Base-by-base conservation (phyloP, 2,888 invertebrate species). In the Sepiola atlantica region DNA sequence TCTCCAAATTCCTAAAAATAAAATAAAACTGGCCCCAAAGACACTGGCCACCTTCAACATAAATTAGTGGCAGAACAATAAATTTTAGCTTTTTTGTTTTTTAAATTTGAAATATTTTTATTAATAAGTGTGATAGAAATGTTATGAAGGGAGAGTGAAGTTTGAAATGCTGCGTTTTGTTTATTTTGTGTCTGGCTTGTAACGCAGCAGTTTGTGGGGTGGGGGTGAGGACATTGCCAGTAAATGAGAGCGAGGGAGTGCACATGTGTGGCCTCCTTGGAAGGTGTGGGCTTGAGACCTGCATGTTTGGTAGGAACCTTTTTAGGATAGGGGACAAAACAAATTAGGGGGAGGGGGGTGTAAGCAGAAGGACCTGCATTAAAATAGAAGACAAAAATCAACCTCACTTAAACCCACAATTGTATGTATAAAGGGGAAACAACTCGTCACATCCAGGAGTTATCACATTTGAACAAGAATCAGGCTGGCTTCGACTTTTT, bases 361-460 rank as follows among this genome's bases (percentile, higher is more conserved):
- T n/a, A 32, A 32, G 77, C 77, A 77, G 32, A n/a, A 32, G 77
- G n/a, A 77, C n/a, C 77, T 77, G 77, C 77, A 77, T 77, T n/a
- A 77, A 77, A n/a, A 77, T n/a, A 77, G 77, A 28, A 28, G 6
- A 28, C 28, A n/a, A 77, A 77, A 77, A 12, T 77, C 32, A 77
- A 77, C n/a, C n/a, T 77, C 77, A 77, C n/a, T 77, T 77, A 77
- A 77, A 77, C 77, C n/a, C n/a, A 77, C 77, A 77, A 77, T 77
- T 77, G 77, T 77, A 77, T 77, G 77, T 77, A n/a, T 77, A 12
- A 77, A 32, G 77, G 77, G 77, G 77, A 77, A 77, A 77, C 77
- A 77, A 32, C 77, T n/a, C 77, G 16, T 77, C 32, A 77, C n/a
- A 77, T 32, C 77, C 77, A 77, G n/a, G 77, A 77, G 77, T 77